Evolutionary conservation across 1,140 invertebrate genomes (phyloP), one percentile per base, ranked within the genome.

Genomic region (Drosophila azteca): DNA sequence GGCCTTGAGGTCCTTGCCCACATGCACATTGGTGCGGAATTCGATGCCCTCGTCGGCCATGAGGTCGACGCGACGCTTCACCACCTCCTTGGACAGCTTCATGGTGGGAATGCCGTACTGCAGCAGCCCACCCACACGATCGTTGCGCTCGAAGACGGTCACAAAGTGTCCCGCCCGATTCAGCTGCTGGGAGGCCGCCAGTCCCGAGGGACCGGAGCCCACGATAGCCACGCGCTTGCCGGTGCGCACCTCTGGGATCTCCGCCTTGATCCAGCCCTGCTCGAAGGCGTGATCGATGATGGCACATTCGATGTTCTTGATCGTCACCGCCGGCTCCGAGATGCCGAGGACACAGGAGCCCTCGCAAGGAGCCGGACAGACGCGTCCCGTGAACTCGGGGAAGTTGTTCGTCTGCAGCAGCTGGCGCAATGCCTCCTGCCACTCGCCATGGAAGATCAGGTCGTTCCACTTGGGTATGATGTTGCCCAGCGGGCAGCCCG

Each of bases 401-500:
- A 99, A 99, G 91, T 99, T 99, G 90, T 99, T 99, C 1, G 99
- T 99, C 92, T 99, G 98, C 60, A 99, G 93, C 26, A 99, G 93
- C 82, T 99, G 97, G 73, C 96, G 95, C 1, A 99, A 93, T n/a
- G 99, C 99, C 92, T 99, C 97, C 68, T 96, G 95, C 99, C 99
- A 99, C 88, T 99, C 97, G 53, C 96, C 96, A 72, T 96, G 95
- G 92, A 97, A 99, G 2, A 99, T 94, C 0, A 99, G 94, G 92
- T 99, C 97, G 92, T 99, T 99, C 97, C 98, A 99, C 93, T 99
- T 99, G 22, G 99, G 99, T 89, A 99, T 99, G 62, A 99, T 98
- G 91, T 99, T 99, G 46, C 98, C 98, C 13, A 99, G 94, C 2
- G 99, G 98, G 93, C 99, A 99, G 51, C 98, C 98, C 90, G 99